Evolutionary conservation across 2,113 vertebrate species (phyloP), one percentile per base, ranked within the genome.

Genomic region (Podarcis muralis): DNA sequence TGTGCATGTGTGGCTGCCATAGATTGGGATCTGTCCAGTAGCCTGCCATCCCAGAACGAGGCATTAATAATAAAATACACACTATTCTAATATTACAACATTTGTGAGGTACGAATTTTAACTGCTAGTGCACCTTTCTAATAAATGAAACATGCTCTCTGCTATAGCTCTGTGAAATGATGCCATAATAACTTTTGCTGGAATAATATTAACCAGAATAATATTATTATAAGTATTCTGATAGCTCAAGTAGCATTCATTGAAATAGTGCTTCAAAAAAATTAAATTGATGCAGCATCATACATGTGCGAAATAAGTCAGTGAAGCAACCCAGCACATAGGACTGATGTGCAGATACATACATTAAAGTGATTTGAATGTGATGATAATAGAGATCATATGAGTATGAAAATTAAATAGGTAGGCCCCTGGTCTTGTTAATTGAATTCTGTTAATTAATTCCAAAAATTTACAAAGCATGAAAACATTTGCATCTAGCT

Each of bases 401-500:
- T 32, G 75, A 86, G 62, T 48, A 86, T 86, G 76, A 30, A 79
- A 79, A 86, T 86, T 86, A 86, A 79, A 79, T 79, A 86, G 75
- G 37, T 79, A 79, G 75, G 69, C 27, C 59, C 37, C 6, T 30
- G 62, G 37, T 35, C 32, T 68, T 68, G 85, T 79, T 86, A 79
- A 86, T 69, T 86, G 37, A 86, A 79, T 86, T 86, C 85, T 43
- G 18, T 79, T 86, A 86, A 86, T 86, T 86, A 86, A 79, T 86
- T 86, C 75, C 40, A 48, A 68, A 79, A 86, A 86, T 48, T 53
- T 86, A 69, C 62, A 86, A 86, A 79, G 75, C 85, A 86, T 86
- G 85, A 86, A 79, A 86, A 86, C 62, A 86, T 78, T 79, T 86
- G 75, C 85, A 86, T 86, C 62, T 68, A 32, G 62, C 23, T 62